Base-by-base conservation (phyloP, 2,797 vertebrate genomes). In the Holocentrus rufus region DNA sequence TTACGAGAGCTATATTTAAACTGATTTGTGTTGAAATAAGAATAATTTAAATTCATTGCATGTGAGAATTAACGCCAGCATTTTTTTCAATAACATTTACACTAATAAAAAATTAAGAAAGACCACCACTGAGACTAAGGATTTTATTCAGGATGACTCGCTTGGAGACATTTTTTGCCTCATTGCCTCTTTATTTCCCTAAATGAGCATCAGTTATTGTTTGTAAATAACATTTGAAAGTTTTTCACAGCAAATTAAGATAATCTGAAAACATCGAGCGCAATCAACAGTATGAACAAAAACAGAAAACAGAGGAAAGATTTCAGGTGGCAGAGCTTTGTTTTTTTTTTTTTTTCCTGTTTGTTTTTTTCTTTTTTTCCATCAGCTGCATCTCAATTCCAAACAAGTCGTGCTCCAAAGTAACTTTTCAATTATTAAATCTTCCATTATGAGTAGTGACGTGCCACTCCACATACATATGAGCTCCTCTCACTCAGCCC, bases 401-500 rank as follows among this genome's bases (percentile, higher is more conserved):
- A 74, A 72, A 79, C 10, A 23, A 30, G 58, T 77, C 65, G 65
- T 7, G 14, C 18, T 78, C 66, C 15, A 17, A 53, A 72, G 17
- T 49, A 59, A 62, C 68, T 78, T 9, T 46, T 74, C 50, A 80
- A 79, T 82, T 60, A 84, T 79, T 22, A 20, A 30, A 80, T 78
- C 72, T n/a, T 69, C 39, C 76, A 57, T 76, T 50, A 71, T 53
- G 71, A 86, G 77, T 65, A 53, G 49, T 57, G 53, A 64, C 70
- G 76, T 59, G 62, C 67, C 70, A 72, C 71, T 54, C 65, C 42
- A 65, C 66, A 50, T 49, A 66, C 64, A 77, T 23, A 44, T 9
- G 73, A 87, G 71, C 74, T 42, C 70, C 79, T 65, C 76, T 87
- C 77, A 18, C 73, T 86, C 85, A 77, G 1, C 69, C 39, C 69